Conservation (phyloP, 2,113 vertebrate species). For the Natator depressus region DNA sequence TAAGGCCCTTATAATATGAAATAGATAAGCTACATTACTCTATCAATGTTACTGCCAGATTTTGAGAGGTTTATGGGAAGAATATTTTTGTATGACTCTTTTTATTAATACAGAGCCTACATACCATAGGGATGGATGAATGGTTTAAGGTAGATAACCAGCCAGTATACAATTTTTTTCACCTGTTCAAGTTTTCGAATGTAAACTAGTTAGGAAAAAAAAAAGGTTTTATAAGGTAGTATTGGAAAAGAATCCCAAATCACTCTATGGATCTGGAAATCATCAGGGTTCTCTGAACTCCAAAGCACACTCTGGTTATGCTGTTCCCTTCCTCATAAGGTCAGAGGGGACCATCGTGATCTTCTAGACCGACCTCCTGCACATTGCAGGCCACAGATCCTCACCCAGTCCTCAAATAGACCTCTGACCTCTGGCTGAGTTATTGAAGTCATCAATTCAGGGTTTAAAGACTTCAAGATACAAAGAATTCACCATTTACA, state of each 20-base stretch:
- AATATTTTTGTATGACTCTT: background rate
- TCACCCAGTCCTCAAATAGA: too few species aligned
- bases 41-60: constrained; percentile 10
- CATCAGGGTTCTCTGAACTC: background rate
- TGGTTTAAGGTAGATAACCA: background rate
- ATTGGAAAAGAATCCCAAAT: background rate
- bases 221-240: background rate
- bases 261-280: background rate
- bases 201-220: background rate
- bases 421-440: too few species aligned
- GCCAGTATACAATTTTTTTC: background rate
- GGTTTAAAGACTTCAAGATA: too few species aligned
- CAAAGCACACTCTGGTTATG: background rate
- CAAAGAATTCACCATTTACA: too few species aligned
- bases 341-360: too few species aligned
- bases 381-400: too few species aligned
- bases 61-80: background rate
- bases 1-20: constrained; percentile 22
- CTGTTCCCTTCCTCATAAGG: background rate
- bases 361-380: too few species aligned
- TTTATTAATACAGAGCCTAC: background rate
- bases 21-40: background rate
- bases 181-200: background rate
- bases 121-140: background rate
- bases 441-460: too few species aligned